Evolutionary conservation across 2,888 invertebrate genomes (phyloP), one percentile per base, ranked within the genome.

Genomic region (Morinoia aosen): DNA sequence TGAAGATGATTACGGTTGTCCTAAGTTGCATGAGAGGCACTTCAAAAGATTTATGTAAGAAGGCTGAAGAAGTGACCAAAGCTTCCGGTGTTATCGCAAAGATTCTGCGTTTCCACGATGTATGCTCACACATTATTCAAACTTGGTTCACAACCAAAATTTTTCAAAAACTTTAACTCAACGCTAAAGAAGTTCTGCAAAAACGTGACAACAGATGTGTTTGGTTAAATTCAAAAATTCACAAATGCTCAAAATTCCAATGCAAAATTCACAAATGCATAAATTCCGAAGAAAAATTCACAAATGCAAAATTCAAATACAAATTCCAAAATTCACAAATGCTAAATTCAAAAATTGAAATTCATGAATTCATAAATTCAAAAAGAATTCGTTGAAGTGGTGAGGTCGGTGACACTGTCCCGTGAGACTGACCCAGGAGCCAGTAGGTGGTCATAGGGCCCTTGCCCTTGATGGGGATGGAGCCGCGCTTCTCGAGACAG

Each of bases 381-480:
- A 64, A 88, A 39, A 88, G 8, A 25, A n/a, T 48, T 48, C 48
- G 48, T 48, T 48, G 48, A 4, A 48, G 5, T 39, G 33, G 88
- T n/a, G 1, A 88, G 0, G 5, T 88, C 25, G 33, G 33, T n/a
- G 12, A 88, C 33, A 39, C 1, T 97, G 97, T 98, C 97, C 97
- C 97, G n/a, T 0, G 39, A 19, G 33, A 98, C 97, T 99, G 98
- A 0, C 98, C 98, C 11, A 98, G 97, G 88, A 99, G 97, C 98
- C 98, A 99, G 97, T 98, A 99, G 2, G 99, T 99, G 96, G 98
- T 97, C 97, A 98, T 98, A 91, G 98, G 98, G 0, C 96, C 98
- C 97, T 98, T 98, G 94, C 98, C 98, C 97, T 99, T 99, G 98
- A 99, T 98, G 7, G 98, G 97, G 10, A 98, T 98, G 61, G 98